phyloP scores from a whole-genome alignment of 2,888 invertebrate species.

The Macropis europaea region DNA sequence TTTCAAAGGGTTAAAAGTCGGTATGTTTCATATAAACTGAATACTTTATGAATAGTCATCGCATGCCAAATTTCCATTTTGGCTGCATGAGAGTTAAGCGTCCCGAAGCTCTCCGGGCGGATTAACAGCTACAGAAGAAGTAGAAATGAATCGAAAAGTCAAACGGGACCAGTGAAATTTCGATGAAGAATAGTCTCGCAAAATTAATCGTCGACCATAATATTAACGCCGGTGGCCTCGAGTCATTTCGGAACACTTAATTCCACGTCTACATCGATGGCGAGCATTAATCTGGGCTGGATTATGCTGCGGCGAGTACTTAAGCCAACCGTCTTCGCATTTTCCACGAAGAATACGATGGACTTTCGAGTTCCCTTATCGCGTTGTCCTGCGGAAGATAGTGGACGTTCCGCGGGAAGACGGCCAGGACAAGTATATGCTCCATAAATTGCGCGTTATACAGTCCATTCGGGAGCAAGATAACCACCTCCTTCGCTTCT shows the following conservation, averaged over 20 bases:
- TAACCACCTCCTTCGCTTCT: conserved; percentile 44
- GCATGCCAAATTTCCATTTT: no score
- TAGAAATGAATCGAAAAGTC: background rate
- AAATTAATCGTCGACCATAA: background rate
- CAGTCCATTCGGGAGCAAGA: conserved; percentile 61
- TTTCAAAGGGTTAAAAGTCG: no score
- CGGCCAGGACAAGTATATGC: conserved; percentile 51
- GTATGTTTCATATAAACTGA: no score
- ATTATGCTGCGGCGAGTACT: conserved; percentile 8
- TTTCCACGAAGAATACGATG: conserved; percentile 29
- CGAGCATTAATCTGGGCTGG: background rate
- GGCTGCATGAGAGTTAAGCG: no score
- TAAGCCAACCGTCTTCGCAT: conserved; percentile 35
- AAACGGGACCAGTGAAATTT: background rate
- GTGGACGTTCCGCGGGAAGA: conserved; percentile 24
- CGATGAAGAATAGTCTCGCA: background rate
- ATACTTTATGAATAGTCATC: no score
- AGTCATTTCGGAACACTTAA: conserved; percentile 1
- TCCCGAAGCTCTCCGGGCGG: no score
- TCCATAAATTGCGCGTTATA: conserved; percentile 69
- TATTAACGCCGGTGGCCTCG: background rate
- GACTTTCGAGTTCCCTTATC: conserved; percentile 58
- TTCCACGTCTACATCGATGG: conserved; percentile 1
- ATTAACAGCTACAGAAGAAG: background rate
- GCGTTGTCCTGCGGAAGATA: conserved; percentile 47